These are phyloP conservation scores for Cataglyphis altisquamis DNA, from an alignment of 2,888 invertebrate genomes.

Conservation along the genomic window DNA sequence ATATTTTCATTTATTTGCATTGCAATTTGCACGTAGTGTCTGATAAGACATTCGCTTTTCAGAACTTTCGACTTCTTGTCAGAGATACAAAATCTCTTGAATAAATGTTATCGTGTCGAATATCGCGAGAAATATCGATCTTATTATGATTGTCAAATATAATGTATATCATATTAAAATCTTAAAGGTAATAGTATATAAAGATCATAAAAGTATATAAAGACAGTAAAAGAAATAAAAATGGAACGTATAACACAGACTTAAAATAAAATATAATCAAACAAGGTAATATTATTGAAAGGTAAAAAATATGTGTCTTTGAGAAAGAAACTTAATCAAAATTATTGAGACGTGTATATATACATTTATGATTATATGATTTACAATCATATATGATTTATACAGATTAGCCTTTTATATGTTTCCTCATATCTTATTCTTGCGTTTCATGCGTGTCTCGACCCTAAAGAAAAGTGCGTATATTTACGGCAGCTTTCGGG, in stretches of 20 bases:
- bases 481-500: conserved; percentile 49
- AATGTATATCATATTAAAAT: neutral
- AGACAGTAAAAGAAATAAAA: conserved; percentile 2
- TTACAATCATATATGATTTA: neutral
- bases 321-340: neutral
- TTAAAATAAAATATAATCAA: conserved; percentile 5
- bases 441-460: neutral
- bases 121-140: neutral
- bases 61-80: conserved; percentile 35
- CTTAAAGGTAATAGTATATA: too few relatives aligned
- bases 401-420: neutral
- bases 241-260: neutral
- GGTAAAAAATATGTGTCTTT: neutral
- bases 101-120: neutral
- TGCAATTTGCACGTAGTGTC: conserved; percentile 3
- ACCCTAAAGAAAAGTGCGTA: conserved; percentile 15
- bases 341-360: neutral
- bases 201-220: neutral
- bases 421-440: conserved; percentile 8
- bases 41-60: conserved; percentile 38
- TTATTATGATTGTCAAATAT: neutral
- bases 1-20: conserved; percentile 32
- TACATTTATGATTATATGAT: too few relatives aligned
- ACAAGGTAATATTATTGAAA: neutral
- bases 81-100: neutral